Base-by-base conservation (phyloP, 2,888 invertebrate species). In the Scelioninae gen. 2 region DNA sequence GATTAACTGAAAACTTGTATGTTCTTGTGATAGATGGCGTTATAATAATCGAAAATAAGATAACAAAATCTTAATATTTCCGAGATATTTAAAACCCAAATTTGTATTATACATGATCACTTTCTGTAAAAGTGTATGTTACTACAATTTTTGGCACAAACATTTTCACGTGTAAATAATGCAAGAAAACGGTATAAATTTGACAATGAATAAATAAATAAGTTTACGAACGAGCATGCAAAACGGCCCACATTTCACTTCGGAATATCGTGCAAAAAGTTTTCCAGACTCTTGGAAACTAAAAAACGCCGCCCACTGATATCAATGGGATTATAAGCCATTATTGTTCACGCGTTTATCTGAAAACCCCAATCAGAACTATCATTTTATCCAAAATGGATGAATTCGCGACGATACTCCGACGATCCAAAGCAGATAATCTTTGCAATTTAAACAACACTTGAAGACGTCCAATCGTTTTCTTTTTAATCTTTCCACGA, bases 291-390 rank as follows among this genome's bases (percentile, higher is more conserved):
- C 28, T 15, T 46, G 28, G 28, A 22, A 45, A 45, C 19, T 7
- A 22, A 15, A 28, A 28, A 46, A 15, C n/a, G 28, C 13, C 19
- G 33, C 11, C 5, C 31, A 33, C 16, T 33, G 16, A 28, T 46
- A 25, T 46, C 13, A 19, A 25, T 25, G 9, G 16, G 48, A 48
- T 48, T 48, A 48, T 46, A 15, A 4, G 9, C 16, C 15, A 33
- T 48, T 48, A 48, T 48, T 48, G 48, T 48, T 10, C 18, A 18
- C 18, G 48, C 33, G 33, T 48, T 15, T 33, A n/a, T 18, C 35
- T 19, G 35, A 13, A 50, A 19, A 50, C 33, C 33, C 50, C 18
- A 50, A 50, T 33, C 50, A 50, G 35, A 50, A 50, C 33, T 50
- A 11, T 35, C 33, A 50, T 50, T 50, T 33, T 35, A 50, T 50